phyloP scores from a whole-genome alignment of 2,888 invertebrate species.

The Dioctria linearis region DNA sequence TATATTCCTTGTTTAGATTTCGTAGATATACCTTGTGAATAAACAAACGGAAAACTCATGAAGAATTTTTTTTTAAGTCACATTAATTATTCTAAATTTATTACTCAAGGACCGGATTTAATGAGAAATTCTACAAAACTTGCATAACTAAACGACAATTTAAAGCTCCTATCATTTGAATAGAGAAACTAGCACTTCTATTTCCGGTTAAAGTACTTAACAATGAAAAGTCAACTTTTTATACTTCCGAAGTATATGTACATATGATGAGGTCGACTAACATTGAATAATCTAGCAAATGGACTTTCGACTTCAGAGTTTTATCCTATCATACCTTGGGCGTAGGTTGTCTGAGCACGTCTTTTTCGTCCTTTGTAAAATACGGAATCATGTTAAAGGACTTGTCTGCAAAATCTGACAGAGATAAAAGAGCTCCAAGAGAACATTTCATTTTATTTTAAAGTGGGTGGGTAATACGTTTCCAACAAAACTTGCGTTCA shows the following conservation, averaged over 20 bases:
- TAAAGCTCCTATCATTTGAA: not conserved
- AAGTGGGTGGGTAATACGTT: not conserved
- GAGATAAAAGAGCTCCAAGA: constrained; percentile 8
- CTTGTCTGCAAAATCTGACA: constrained; percentile 10
- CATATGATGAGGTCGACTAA: not conserved
- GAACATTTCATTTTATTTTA: not conserved
- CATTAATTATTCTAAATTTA: too few relatives aligned
- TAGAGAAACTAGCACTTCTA: not conserved
- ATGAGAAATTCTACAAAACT: not conserved
- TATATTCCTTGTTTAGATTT: too few relatives aligned
- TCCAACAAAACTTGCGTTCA: not conserved
- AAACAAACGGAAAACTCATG: too few relatives aligned
- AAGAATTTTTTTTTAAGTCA: too few relatives aligned
- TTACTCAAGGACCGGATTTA: too few relatives aligned
- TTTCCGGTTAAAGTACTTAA: not conserved
- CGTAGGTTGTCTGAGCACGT: constrained; percentile 6
- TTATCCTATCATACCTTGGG: not conserved
- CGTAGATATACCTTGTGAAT: too few relatives aligned
- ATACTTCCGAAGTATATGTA: not conserved
- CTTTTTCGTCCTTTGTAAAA: constrained; percentile 2
- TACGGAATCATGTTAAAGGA: constrained; percentile 22
- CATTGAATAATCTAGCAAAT: constrained; percentile 16
- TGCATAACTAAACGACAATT: constrained; percentile 2
- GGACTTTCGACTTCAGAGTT: not conserved
- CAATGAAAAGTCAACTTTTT: constrained; percentile 14